phyloP scores from a whole-genome alignment of 2,797 vertebrate species.

The Hafferia zeledoni region DNA sequence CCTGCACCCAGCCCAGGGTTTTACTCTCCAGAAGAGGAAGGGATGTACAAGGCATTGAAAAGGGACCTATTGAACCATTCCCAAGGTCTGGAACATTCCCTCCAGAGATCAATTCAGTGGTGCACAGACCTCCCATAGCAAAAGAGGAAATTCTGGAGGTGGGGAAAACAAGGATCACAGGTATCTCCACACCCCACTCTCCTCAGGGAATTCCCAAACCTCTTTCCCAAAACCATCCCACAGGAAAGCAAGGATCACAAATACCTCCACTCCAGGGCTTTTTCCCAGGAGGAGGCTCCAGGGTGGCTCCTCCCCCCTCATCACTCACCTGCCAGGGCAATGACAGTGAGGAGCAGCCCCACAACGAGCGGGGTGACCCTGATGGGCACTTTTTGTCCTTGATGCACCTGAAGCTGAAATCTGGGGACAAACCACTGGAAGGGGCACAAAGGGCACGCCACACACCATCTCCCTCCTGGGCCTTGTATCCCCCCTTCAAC shows the following conservation, averaged over 20 bases:
- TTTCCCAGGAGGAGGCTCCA: too few species aligned
- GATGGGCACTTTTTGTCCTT: neutral
- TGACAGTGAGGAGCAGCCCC: neutral
- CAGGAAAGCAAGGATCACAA: too few species aligned
- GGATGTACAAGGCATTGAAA: neutral
- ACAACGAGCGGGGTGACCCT: neutral
- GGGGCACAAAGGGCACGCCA: neutral
- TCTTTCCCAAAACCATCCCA: too few species aligned
- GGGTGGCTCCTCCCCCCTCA: too few species aligned
- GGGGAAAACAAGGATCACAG: too few species aligned
- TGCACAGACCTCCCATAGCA: rapidly evolving
- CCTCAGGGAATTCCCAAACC: too few species aligned
- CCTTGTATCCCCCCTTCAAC: too few species aligned
- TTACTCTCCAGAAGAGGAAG: too few species aligned
- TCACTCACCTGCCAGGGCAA: neutral
- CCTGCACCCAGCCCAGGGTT: neutral
- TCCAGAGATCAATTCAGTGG: neutral
- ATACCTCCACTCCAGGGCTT: neutral
- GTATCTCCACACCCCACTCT: too few species aligned
- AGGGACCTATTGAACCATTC: neutral
- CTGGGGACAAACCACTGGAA: neutral
- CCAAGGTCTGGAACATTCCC: neutral
- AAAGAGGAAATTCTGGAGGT: neutral
- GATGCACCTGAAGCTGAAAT: neutral
- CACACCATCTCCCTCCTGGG: too few species aligned